Evolutionary conservation across 2,113 vertebrate genomes (phyloP).

Genomic region (Machaerirhynchus nigripectus): DNA sequence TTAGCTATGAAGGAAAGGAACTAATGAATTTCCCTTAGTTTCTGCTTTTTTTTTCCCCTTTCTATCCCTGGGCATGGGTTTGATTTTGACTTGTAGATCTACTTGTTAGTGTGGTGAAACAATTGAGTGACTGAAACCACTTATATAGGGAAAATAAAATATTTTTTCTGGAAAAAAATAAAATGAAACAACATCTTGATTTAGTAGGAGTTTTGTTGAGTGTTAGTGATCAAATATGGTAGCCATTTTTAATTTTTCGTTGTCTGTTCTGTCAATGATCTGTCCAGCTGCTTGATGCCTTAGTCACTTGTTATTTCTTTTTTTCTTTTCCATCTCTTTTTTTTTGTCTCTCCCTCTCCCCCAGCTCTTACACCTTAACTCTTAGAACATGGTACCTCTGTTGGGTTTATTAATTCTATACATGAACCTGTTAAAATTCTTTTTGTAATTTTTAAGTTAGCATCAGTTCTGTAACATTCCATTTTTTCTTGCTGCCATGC

Average conservation of each 20-base stretch:
- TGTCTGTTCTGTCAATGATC: neutral
- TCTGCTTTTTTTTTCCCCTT: neutral
- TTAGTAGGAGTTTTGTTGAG: neutral
- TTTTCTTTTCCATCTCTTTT: neutral
- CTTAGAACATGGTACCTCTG: neutral
- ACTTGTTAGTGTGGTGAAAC: neutral
- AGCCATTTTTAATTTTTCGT: neutral
- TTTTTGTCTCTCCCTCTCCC: fast-evolving
- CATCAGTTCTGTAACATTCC: neutral
- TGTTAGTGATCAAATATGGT: neutral
- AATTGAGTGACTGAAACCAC: too few relatives aligned
- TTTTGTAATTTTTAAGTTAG: neutral
- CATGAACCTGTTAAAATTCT: neutral
- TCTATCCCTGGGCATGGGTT: neutral
- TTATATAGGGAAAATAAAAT: too few relatives aligned
- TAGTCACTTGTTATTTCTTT: neutral
- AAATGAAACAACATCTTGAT: neutral
- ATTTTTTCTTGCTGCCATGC: neutral
- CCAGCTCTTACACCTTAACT: neutral
- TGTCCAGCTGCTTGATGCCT: neutral
- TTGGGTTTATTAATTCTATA: neutral
- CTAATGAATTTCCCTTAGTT: neutral
- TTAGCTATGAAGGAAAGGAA: neutral
- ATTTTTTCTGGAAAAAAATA: too few relatives aligned
- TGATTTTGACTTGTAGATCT: neutral